A percentile compares a stretch with the other conserved stretches of the same genome.
Evolutionary conservation across 2,888 invertebrate genomes (phyloP).

Genomic region (Sinodicranocentrus sp.): DNA sequence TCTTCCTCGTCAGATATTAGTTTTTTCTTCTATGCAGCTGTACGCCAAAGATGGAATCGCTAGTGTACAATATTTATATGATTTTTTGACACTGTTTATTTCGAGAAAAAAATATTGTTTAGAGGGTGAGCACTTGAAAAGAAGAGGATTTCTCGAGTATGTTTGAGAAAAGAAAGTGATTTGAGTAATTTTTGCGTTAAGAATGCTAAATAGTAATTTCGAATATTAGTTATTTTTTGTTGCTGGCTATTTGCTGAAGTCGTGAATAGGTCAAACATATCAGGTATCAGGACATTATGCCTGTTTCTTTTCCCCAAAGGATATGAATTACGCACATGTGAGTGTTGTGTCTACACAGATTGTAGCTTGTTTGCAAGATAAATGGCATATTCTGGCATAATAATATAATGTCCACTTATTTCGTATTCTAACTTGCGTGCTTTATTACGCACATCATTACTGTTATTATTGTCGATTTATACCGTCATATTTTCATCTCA

Average conservation of each 20-base stretch:
- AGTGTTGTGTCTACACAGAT: neutral
- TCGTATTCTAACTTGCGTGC: no score
- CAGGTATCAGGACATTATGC: conserved; percentile 24
- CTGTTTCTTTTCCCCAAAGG: neutral
- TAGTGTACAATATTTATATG: conserved; percentile 20
- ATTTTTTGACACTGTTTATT: conserved; percentile 26
- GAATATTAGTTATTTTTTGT: conserved; percentile 28
- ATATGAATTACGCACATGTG: neutral
- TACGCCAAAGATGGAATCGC: conserved; percentile 37
- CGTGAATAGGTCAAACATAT: conserved; percentile 63
- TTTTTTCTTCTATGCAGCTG: conserved; percentile 21
- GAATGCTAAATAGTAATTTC: conserved; percentile 3
- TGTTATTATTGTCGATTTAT: conserved; percentile 40
- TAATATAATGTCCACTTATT: neutral
- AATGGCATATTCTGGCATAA: neutral
- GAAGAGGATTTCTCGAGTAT: conserved; percentile 12
- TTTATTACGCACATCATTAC: conserved; percentile 10
- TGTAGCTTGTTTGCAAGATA: no score
- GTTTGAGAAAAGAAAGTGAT: conserved; percentile 37
- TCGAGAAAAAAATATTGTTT: neutral
- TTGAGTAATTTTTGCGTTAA: conserved; percentile 13
- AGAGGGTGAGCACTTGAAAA: neutral
- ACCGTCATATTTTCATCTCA: conserved; percentile 15
- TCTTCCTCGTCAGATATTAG: conserved; percentile 11
- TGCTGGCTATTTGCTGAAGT: conserved; percentile 36